Conservation (phyloP, 2,888 invertebrate genomes). For the Sturmia bella region DNA sequence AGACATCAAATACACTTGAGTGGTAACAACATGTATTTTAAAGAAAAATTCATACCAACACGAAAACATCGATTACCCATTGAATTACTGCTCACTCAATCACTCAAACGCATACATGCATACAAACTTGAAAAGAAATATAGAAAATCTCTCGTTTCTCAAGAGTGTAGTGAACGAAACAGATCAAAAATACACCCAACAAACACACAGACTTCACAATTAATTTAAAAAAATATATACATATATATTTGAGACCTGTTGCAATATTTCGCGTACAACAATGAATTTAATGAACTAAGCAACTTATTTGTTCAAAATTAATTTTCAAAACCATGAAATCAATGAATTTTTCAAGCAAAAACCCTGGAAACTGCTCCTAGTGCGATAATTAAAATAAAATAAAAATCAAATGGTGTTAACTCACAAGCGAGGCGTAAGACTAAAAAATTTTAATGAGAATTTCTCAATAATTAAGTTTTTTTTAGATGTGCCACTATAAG, state of each 20-base stretch:
- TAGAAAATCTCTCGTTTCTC: not conserved
- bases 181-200: not conserved
- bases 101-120: not conserved
- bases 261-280: not conserved
- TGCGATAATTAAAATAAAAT: too few species aligned
- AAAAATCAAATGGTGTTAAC: too few species aligned
- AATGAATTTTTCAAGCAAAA: too few species aligned
- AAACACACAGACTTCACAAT: not conserved
- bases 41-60: constrained; percentile 12
- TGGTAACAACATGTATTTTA: constrained; percentile 21
- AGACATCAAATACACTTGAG: constrained; percentile 33
- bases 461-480: too few species aligned
- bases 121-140: not conserved
- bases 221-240: not conserved
- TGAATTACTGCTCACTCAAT: constrained; percentile 29
- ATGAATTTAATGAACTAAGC: constrained; percentile 45
- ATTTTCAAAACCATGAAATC: too few species aligned
- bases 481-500: too few species aligned
- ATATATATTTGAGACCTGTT: not conserved
- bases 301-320: too few species aligned
- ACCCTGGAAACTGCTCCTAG: too few species aligned
- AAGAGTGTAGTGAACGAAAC: constrained; percentile 15
- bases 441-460: too few species aligned
- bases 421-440: too few species aligned
- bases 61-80: constrained; percentile 60